These are phyloP conservation scores for Pygocentrus nattereri DNA, from an alignment of 2,797 vertebrate species.

Conservation along the genomic window DNA sequence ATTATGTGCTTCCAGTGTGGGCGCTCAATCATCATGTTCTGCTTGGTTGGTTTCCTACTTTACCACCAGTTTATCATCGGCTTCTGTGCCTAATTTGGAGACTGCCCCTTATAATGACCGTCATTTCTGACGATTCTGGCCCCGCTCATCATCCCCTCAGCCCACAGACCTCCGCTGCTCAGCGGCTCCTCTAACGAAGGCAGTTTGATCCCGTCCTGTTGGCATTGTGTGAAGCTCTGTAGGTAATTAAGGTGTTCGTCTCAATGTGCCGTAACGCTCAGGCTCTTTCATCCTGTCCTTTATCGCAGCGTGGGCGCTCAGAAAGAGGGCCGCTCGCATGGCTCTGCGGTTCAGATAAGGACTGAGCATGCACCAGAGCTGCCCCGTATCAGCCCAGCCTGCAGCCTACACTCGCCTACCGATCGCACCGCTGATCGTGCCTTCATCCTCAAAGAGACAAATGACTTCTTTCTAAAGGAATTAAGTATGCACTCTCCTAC, in stretches of 20 bases:
- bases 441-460: constrained; percentile 37
- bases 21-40: background rate
- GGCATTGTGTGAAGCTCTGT: constrained; percentile 15
- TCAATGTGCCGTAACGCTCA: constrained; percentile 29
- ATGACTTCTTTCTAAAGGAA: constrained; percentile 13
- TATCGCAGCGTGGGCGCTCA: constrained; percentile 29
- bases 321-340: constrained; percentile 26
- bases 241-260: constrained; percentile 46
- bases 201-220: constrained; percentile 5
- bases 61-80: background rate
- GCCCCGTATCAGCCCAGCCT: constrained; percentile 9
- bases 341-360: constrained; percentile 43
- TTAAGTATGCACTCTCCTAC: background rate
- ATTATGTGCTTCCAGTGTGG: background rate
- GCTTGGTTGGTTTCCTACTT: background rate
- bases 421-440: constrained; percentile 5
- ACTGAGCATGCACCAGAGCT: constrained; percentile 11
- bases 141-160: background rate
- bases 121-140: background rate
- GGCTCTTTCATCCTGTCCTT: constrained; percentile 45
- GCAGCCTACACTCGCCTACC: constrained; percentile 21
- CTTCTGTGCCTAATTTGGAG: background rate
- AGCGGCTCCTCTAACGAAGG: background rate
- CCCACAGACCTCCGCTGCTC: background rate
- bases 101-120: background rate